These are phyloP conservation scores for Anhinga anhinga DNA, from an alignment of 2,113 vertebrate species.

Conservation along the genomic window DNA sequence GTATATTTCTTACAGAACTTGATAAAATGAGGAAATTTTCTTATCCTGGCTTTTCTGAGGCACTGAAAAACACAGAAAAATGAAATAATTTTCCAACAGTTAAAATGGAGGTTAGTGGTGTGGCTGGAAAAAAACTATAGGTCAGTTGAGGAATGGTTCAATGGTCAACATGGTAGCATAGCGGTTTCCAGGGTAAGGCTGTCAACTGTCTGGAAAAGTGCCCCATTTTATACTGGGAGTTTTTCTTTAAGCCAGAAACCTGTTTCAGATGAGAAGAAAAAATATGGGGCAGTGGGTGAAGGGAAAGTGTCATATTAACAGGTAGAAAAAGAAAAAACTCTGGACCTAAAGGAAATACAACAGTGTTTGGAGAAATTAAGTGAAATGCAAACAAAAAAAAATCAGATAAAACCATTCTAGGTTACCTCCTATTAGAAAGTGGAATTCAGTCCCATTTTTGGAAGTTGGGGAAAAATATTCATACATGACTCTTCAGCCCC, in stretches of 20 bases:
- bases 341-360: neutral
- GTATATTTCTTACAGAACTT: neutral
- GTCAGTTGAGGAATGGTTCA: neutral
- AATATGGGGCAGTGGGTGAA: neutral
- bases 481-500: neutral
- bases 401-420: neutral
- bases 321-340: neutral
- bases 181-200: neutral
- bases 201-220: neutral
- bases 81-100: neutral
- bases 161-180: neutral
- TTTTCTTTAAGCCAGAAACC: neutral
- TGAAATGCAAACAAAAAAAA: neutral
- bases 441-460: neutral
- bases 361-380: neutral
- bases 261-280: neutral
- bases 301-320: neutral
- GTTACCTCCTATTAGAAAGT: neutral
- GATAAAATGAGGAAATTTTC: neutral
- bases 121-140: neutral
- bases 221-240: neutral
- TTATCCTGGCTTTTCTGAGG: neutral
- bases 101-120: neutral
- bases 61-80: neutral
- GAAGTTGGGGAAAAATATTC: neutral